Base-by-base conservation (phyloP, 2,888 invertebrate genomes). In the Trissoscelio sp. region DNA sequence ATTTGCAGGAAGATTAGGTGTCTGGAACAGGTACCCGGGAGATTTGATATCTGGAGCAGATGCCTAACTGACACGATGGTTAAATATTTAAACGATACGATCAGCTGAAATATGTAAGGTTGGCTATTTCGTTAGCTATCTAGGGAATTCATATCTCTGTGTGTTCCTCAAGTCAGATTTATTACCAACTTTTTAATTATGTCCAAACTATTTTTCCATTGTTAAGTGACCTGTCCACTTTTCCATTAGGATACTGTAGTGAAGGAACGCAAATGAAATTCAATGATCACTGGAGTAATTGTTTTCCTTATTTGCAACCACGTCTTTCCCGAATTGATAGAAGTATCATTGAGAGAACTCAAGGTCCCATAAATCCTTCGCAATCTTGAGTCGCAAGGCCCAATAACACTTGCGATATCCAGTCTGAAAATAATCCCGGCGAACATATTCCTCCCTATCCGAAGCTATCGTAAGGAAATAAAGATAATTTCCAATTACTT, bases 401-500 rank as follows among this genome's bases (percentile, higher is more conserved):
- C 64, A 62, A 70, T 46, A 70, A 39, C 64, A 46, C 34, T 60
- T 12, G 48, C 57, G 57, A 70, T 64, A 58, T 60, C 39, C 57
- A 39, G 60, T 31, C 53, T 44, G 69, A 69, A 69, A 69, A 77
- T 77, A 77, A 62, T 77, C 69, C 62, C 24, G 7, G 37, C 42
- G 37, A 31, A 69, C 55, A 55, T 46, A 62, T 42, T 48, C 60
- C 34, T 31, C 42, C 12, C 46, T 58, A 58, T 62, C 46, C 46
- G 18, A 39, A 34, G 78, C 57, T 78, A 78, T 70, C 64, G 70
- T 4, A 28, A 48, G 31, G 53, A 66, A 79, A 79, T 79, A 72
- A 79, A 72, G 79, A 79, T 79, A 79, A 79, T 79, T 79, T 66
- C 53, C 72, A 79, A 57, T 79, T 79, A 72, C 78, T 72, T 62